A percentile compares a stretch with the other conserved stretches of the same genome.
Evolutionary conservation across 2,888 invertebrate species (phyloP).

Genomic region (Orthosia incerta): DNA sequence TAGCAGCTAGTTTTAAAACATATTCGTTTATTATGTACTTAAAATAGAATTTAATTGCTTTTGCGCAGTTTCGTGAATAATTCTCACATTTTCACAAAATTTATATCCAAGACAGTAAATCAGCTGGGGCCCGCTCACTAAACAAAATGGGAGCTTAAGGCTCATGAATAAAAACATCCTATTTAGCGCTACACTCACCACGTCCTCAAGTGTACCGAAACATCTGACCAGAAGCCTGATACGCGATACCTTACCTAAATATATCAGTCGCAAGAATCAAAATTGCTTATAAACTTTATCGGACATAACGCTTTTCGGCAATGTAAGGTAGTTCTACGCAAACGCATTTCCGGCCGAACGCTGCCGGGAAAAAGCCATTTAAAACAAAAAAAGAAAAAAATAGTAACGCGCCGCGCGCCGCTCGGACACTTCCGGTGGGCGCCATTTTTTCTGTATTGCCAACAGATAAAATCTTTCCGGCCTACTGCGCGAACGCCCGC

Average conservation of each 20-base stretch:
- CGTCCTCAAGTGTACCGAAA: conserved; percentile 79
- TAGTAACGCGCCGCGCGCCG: conserved; percentile 90
- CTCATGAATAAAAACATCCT: conserved; percentile 91
- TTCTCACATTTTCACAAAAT: conserved; percentile 84
- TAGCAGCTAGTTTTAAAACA: conserved; percentile 41
- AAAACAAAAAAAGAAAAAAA: conserved; percentile 90
- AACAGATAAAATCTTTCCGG: conserved; percentile 91
- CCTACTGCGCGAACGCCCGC: conserved; percentile 89
- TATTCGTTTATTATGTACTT: conserved; percentile 58
- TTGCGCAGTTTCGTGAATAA: conserved; percentile 77
- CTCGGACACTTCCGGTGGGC: conserved; percentile 91
- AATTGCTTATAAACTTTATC: conserved; percentile 80
- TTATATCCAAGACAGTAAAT: conserved; percentile 89
- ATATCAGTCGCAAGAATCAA: conserved; percentile 76
- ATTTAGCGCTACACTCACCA: conserved; percentile 88
- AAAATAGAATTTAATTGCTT: conserved; percentile 69
- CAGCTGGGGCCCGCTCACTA: conserved; percentile 87
- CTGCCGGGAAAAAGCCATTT: conserved; percentile 91
- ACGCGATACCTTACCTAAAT: conserved; percentile 77
- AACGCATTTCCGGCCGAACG: conserved; percentile 91
- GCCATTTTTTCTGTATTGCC: conserved; percentile 91
- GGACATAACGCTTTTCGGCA: conserved; percentile 82
- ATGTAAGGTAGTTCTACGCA: conserved; percentile 87
- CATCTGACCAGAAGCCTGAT: conserved; percentile 65
- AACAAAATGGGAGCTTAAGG: conserved; percentile 88